phyloP scores from a whole-genome alignment of 2,888 invertebrate genomes.

The Rhodophaea formosa region DNA sequence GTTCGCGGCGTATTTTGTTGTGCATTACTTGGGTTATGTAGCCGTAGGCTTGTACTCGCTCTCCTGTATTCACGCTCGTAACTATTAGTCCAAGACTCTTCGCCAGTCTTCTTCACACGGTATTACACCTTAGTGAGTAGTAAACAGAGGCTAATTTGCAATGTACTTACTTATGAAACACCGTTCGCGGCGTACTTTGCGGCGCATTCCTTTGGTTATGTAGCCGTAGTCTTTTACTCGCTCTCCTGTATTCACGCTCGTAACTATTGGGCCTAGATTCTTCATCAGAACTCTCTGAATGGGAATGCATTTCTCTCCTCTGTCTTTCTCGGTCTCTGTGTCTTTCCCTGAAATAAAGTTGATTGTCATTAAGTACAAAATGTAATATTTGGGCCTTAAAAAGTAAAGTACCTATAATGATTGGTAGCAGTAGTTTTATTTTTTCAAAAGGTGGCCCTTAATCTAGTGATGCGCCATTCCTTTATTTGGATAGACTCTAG shows the following conservation, averaged over 20 bases:
- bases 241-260: constrained; percentile 76
- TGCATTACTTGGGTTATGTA: constrained; percentile 69
- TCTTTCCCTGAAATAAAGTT: constrained; percentile 61
- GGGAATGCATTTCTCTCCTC: constrained; percentile 71
- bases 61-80: constrained; percentile 77
- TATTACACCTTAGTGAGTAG: not conserved
- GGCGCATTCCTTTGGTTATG: constrained; percentile 67
- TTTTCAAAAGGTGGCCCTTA: no score
- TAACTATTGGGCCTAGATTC: constrained; percentile 82
- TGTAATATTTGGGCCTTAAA: no score
- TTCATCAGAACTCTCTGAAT: constrained; percentile 84
- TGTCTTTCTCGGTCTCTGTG: constrained; percentile 76
- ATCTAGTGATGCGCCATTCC: no score
- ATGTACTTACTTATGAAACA: constrained; percentile 83
- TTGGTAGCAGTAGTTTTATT: no score
- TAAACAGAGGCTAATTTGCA: not conserved
- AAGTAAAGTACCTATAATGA: no score
- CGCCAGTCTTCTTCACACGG: constrained; percentile 82
- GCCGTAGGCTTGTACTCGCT: constrained; percentile 81
- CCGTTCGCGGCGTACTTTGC: constrained; percentile 82
- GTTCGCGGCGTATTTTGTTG: constrained; percentile 81
- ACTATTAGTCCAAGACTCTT: constrained; percentile 82
- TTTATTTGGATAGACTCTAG: no score
- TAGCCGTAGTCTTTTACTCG: constrained; percentile 81
- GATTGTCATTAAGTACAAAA: not conserved